A percentile compares a stretch with the other conserved stretches of the same genome.
phyloP scores from a whole-genome alignment of 2,113 vertebrate species.

The Gadus chalcogrammus region DNA sequence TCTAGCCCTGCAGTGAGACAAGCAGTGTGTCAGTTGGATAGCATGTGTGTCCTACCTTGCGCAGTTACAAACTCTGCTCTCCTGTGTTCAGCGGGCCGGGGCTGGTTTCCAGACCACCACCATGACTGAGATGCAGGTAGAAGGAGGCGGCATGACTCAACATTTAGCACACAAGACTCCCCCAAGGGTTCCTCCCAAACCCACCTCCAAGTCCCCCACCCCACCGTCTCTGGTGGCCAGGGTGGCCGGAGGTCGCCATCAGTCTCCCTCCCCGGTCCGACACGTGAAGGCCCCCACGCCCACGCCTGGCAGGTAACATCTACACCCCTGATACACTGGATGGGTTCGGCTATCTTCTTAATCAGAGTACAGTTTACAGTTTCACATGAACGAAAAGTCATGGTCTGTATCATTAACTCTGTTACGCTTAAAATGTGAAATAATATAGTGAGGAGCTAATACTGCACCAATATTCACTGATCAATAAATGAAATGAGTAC shows the following conservation, averaged over 20 bases:
- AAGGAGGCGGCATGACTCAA: slow-evolving; percentile 75
- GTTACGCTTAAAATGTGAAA: background rate
- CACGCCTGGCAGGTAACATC: slow-evolving; percentile 90
- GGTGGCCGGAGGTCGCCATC: slow-evolving; percentile 83
- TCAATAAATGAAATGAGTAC: too few relatives aligned
- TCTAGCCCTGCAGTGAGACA: background rate
- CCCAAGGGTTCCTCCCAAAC: slow-evolving; percentile 89
- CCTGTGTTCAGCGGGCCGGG: slow-evolving; percentile 51
- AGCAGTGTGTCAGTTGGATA: slow-evolving; percentile 50
- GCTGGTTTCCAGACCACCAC: slow-evolving; percentile 84
- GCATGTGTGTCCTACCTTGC: slow-evolving; percentile 22
- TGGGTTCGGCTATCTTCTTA: background rate
- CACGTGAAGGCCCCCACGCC: slow-evolving; percentile 91
- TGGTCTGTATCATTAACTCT: background rate
- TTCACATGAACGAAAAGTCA: background rate
- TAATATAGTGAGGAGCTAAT: too few relatives aligned
- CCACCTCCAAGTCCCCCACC: slow-evolving; percentile 85
- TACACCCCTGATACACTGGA: slow-evolving; percentile 70
- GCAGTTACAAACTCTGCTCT: too few relatives aligned
- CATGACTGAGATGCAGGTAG: slow-evolving; percentile 86
- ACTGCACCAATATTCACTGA: too few relatives aligned
- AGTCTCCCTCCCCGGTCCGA: slow-evolving; percentile 94
- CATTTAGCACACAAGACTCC: slow-evolving; percentile 92
- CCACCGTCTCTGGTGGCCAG: slow-evolving; percentile 75
- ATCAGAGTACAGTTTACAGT: background rate